phyloP scores from a whole-genome alignment of 2,888 invertebrate species.

The Monoplex corrugatus region DNA sequence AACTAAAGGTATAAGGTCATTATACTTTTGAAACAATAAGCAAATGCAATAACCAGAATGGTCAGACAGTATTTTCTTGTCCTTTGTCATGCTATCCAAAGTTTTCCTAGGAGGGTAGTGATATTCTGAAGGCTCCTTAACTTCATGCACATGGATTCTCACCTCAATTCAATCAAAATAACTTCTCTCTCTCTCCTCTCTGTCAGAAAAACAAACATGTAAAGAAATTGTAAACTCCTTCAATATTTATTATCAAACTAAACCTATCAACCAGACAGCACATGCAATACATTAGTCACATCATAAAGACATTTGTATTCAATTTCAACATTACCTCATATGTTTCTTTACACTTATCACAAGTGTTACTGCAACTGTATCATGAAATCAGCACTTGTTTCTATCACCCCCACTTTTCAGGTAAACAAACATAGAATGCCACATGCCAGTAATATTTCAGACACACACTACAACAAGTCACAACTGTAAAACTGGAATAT shows the following conservation, averaged over 20 bases:
- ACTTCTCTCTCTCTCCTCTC: no score
- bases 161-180: no score
- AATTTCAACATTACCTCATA: neutral
- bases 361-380: slow-evolving; percentile 27
- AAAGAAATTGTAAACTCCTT: neutral
- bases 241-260: slow-evolving; percentile 38
- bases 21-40: no score
- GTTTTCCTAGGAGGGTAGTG: no score
- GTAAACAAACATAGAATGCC: neutral
- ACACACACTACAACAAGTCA: neutral
- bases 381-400: slow-evolving; percentile 16
- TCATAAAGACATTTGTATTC: neutral
- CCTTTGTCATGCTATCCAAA: no score
- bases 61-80: no score
- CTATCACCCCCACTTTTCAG: neutral
- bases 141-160: no score
- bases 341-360: slow-evolving; percentile 18
- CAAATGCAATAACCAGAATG: no score
- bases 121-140: no score
- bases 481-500: slow-evolving; percentile 6
- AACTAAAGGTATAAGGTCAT: no score
- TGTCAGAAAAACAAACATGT: neutral
- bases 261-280: slow-evolving; percentile 27
- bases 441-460: neutral
- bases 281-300: slow-evolving; percentile 24